A percentile compares a stretch with the other conserved stretches of the same genome.
phyloP scores from a whole-genome alignment of 2,888 invertebrate species.

The Spicauda simplicius region DNA sequence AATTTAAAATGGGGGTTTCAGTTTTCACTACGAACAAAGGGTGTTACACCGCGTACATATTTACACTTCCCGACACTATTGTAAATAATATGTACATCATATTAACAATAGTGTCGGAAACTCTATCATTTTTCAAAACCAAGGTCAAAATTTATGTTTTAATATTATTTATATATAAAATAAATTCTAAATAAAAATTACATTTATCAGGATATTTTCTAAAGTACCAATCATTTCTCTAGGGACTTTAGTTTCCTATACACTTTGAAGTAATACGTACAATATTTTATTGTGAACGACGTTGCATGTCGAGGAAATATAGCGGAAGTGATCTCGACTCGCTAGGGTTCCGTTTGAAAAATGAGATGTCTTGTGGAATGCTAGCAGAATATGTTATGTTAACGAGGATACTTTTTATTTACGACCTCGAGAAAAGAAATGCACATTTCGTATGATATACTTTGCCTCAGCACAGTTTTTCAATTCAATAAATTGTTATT shows the following conservation, averaged over 20 bases:
- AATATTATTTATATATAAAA: no score
- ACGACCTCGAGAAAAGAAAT: not conserved
- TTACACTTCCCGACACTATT: not conserved
- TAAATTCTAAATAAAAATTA: no score
- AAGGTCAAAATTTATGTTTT: no score
- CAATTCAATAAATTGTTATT: no score
- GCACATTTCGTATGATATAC: not conserved
- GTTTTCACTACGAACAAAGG: not conserved
- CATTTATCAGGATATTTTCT: no score
- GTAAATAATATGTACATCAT: no score
- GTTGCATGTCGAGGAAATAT: constrained; percentile 6
- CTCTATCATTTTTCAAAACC: no score
- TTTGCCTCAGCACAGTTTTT: not conserved
- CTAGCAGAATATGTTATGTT: constrained; percentile 2
- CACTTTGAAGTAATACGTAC: not conserved
- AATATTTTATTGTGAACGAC: not conserved
- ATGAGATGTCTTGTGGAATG: constrained; percentile 11
- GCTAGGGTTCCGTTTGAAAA: constrained; percentile 19
- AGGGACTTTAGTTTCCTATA: no score
- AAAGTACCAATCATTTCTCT: no score
- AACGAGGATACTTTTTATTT: not conserved
- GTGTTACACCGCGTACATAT: not conserved
- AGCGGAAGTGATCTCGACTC: constrained; percentile 13
- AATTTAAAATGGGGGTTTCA: not conserved
- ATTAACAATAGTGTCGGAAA: no score